These are phyloP conservation scores for Esox masquinongy DNA, from an alignment of 2,797 vertebrate species.

Conservation along the genomic window DNA sequence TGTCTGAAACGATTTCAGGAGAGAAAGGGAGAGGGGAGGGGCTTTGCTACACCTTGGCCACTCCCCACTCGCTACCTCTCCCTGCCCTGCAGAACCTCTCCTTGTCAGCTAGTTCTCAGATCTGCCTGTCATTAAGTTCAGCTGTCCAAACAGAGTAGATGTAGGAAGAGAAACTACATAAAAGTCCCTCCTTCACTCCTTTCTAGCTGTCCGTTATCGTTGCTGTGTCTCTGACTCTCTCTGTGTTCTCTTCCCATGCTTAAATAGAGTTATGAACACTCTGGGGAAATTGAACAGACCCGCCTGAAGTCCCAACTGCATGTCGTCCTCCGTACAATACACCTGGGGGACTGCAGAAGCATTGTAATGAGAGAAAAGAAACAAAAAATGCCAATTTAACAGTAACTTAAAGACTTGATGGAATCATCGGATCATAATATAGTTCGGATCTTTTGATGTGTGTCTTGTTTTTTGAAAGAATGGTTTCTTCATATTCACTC, in stretches of 20 bases:
- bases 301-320: slow-evolving; percentile 81
- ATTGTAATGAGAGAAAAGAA: slow-evolving; percentile 71
- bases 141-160: slow-evolving; percentile 57
- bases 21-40: slow-evolving; percentile 58
- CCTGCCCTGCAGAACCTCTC: slow-evolving; percentile 56
- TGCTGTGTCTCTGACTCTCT: slow-evolving; percentile 75
- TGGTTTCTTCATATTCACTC: slow-evolving; percentile 63
- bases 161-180: slow-evolving; percentile 34
- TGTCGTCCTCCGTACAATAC: slow-evolving; percentile 80
- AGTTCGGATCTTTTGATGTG: slow-evolving; percentile 76
- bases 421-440: slow-evolving; percentile 67
- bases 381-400: slow-evolving; percentile 64
- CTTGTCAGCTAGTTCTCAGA: slow-evolving; percentile 54
- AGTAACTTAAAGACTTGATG: slow-evolving; percentile 68
- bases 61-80: slow-evolving; percentile 31
- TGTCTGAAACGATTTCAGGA: slow-evolving; percentile 46
- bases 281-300: slow-evolving; percentile 78
- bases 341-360: slow-evolving; percentile 77
- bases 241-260: slow-evolving; percentile 77
- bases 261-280: slow-evolving; percentile 84
- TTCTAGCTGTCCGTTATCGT: slow-evolving; percentile 72
- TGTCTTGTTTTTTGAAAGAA: slow-evolving; percentile 79
- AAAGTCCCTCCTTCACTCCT: slow-evolving; percentile 76
- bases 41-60: slow-evolving; percentile 48
- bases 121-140: slow-evolving; percentile 44